Percentiles rank a stretch among this genome's conserved stretches.
Evolutionary conservation across 1,140 invertebrate species (phyloP).

Genomic region (Oryctes rhinoceros): DNA sequence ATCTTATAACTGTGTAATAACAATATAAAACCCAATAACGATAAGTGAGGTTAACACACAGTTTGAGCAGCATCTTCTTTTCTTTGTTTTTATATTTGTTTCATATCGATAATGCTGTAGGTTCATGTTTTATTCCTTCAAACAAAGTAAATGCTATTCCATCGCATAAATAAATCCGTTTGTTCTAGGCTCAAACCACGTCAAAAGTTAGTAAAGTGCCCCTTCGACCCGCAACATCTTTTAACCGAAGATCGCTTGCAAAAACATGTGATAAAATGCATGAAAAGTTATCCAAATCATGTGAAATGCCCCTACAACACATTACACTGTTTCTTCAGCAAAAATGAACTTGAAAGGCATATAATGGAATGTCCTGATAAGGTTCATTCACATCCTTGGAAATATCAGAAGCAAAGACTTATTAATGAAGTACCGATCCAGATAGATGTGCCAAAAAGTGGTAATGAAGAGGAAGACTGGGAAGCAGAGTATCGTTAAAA

Average conservation of each 20-base stretch:
- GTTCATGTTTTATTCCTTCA: background rate
- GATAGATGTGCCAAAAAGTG: background rate
- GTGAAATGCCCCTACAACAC: constrained; percentile 62
- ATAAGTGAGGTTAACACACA: no score
- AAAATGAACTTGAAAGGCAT: constrained; percentile 39
- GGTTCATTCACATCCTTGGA: background rate
- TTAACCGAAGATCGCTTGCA: constrained; percentile 58
- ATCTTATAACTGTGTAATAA: no score
- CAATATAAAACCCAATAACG: no score
- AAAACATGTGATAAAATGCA: constrained; percentile 61
- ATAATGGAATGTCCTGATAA: constrained; percentile 31
- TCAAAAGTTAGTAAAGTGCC: constrained; percentile 56
- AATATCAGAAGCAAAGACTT: background rate
- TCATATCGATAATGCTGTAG: no score
- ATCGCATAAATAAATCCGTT: background rate
- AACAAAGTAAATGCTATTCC: background rate
- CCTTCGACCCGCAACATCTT: constrained; percentile 61
- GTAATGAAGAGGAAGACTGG: constrained; percentile 20
- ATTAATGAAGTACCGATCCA: background rate
- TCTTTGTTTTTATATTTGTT: no score
- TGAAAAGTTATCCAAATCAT: constrained; percentile 57
- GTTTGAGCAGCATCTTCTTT: no score
- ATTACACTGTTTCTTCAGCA: constrained; percentile 59
- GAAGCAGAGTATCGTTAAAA: constrained; percentile 18
- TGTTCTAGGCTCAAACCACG: background rate